Evolutionary conservation across 1,140 invertebrate genomes (phyloP).

Genomic region (Lordiphosa stackelbergi): DNA sequence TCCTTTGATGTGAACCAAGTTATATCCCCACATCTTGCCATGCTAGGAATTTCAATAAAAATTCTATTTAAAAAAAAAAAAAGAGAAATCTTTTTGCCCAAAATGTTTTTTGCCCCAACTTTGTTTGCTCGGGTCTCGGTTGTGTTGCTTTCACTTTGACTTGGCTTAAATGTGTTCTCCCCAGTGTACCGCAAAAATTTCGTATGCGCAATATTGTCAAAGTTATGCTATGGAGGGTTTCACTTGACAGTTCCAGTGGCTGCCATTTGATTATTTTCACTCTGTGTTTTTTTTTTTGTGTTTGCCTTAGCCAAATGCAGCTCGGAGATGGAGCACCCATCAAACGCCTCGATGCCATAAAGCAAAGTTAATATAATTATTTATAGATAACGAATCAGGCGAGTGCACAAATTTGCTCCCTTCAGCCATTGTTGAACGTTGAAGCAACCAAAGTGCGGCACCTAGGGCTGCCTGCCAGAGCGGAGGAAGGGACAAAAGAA

Average conservation of each 20-base stretch:
- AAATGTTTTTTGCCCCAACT: conserved; percentile 9
- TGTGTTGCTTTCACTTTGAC: conserved; percentile 8
- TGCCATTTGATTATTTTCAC: conserved; percentile 6
- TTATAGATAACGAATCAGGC: conserved; percentile 72
- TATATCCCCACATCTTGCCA: not conserved
- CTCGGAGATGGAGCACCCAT: conserved; percentile 35
- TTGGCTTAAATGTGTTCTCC: conserved; percentile 15
- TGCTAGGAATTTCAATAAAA: conserved; percentile 14
- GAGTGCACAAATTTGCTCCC: conserved; percentile 61
- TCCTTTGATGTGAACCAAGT: not conserved
- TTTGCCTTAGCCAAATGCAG: conserved; percentile 22
- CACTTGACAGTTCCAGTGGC: conserved; percentile 16
- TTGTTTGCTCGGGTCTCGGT: not conserved
- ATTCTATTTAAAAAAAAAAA: conserved; percentile 4
- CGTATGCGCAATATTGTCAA: conserved; percentile 26
- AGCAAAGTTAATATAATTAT: conserved; percentile 74
- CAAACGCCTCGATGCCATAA: conserved; percentile 41
- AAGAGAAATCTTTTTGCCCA: too few relatives aligned
- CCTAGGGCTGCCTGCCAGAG: not conserved
- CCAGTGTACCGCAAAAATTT: conserved; percentile 34
- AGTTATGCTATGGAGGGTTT: conserved; percentile 25
- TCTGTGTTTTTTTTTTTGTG: conserved; percentile 1
- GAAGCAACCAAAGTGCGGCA: conserved; percentile 35
- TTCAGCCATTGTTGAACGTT: conserved; percentile 8
- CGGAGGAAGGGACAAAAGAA: too few relatives aligned